phyloP scores from a whole-genome alignment of 2,888 invertebrate species.

The Drosophila limbata region DNA sequence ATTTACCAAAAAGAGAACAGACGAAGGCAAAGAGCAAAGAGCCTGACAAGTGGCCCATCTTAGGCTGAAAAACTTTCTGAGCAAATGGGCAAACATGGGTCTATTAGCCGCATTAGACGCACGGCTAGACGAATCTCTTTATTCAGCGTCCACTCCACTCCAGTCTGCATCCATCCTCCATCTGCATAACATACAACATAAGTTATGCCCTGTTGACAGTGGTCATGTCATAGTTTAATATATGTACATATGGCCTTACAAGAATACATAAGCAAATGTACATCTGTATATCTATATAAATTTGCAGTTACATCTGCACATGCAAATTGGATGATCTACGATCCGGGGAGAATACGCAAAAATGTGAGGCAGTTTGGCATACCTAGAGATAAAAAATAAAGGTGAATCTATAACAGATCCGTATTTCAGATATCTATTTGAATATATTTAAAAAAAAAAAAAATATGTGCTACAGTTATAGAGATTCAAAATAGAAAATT shows the following conservation, averaged over 20 bases:
- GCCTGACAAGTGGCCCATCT: slow-evolving; percentile 31
- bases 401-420: too few species aligned
- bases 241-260: slow-evolving; percentile 11
- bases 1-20: slow-evolving; percentile 51
- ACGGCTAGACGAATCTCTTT: slow-evolving; percentile 45
- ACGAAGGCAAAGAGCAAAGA: slow-evolving; percentile 18
- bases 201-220: slow-evolving; percentile 53
- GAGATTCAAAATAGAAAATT: neutral
- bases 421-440: too few species aligned
- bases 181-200: slow-evolving; percentile 40
- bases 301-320: slow-evolving; percentile 44
- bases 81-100: slow-evolving; percentile 66
- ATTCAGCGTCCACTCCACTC: neutral
- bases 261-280: slow-evolving; percentile 8
- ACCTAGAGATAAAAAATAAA: neutral
- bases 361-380: neutral
- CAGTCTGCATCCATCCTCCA: neutral
- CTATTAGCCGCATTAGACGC: slow-evolving; percentile 75
- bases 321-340: slow-evolving; percentile 35
- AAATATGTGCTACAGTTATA: neutral
- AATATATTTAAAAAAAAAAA: too few species aligned
- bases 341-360: neutral
- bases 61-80: slow-evolving; percentile 47
- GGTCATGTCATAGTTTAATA: slow-evolving; percentile 49
- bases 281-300: slow-evolving; percentile 27